Evolutionary conservation across 2,113 vertebrate genomes (phyloP), one percentile per base, ranked within the genome.

Genomic region (Prionailurus viverrinus): DNA sequence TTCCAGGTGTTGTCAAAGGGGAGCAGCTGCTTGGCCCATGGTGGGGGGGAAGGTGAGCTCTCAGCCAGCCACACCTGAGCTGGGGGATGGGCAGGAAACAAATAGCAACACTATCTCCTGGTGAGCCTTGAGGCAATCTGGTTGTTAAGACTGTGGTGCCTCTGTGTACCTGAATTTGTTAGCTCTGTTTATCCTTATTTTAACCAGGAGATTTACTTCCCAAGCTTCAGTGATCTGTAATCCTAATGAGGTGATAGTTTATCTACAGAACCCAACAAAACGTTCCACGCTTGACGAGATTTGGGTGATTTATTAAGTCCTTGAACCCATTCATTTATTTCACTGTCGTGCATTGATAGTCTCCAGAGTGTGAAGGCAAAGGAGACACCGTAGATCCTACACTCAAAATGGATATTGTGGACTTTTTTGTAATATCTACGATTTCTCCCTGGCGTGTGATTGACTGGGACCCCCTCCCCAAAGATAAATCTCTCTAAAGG

Each of bases 101-200:
- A 19, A 10, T 0, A 74, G 41, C 29, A 18, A 58, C 45, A 21
- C 31, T 25, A 4, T 39, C 51, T 83, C 5, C 1, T 3, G 13
- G 5, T 1, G 80, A 86, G 29, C 48, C 13, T 3, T 74, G 65
- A 80, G 80, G 63, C 41, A 36, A 7, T 68, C 53, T 55, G 23
- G 27, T 53, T 89, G 25, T 29, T 15, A 48, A n/a, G n/a, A 48
- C 29, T 8, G 5, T 6, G 27, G 12, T 23, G 2, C 21, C 3
- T 51, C 48, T 11, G 5, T 25, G 0, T 3, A 0, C 31, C 7
- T 0, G 0, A 9, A 1, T n/a, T 31, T 69, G 3, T 63, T 7
- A 36, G 39, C 39, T 66, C 29, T 73, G 21, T 61, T 78, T 10
- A 4, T 84, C 21, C 23, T 69, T 15, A 4, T 51, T 90, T 88